Conservation (phyloP, 2,888 invertebrate species). For the Acanthosepion pharaonis region DNA sequence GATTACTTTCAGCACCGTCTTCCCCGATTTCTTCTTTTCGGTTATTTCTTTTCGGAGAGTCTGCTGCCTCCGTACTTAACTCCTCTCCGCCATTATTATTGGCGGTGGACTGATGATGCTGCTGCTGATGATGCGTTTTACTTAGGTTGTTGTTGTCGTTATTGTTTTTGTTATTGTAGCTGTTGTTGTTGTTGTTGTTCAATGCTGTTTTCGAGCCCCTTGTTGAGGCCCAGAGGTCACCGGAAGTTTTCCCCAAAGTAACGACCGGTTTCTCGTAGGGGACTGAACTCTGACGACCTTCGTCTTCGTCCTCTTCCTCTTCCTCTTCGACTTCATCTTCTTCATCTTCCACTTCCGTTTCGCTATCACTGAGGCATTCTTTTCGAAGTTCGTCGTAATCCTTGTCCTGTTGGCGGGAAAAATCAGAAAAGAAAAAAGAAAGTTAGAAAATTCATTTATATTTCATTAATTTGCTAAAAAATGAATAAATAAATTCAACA, state of each 20-base stretch:
- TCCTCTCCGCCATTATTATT: not conserved
- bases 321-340: not conserved
- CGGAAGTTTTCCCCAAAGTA: not conserved
- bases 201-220: not conserved
- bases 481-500: not conserved
- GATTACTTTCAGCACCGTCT: not conserved
- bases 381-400: conserved; percentile 39
- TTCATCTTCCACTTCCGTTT: not conserved
- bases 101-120: not conserved
- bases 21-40: not conserved
- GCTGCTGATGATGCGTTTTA: not conserved
- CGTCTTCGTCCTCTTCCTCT: not conserved
- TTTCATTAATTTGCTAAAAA: not conserved
- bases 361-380: conserved; percentile 39
- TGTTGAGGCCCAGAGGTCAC: not conserved
- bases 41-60: not conserved
- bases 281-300: not conserved
- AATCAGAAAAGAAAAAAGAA: not conserved
- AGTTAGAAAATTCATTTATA: not conserved
- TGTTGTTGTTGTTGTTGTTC: not conserved
- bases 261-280: not conserved
- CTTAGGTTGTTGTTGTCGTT: not conserved
- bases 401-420: not conserved
- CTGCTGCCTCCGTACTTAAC: not conserved
- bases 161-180: not conserved